phyloP scores from a whole-genome alignment of 1,140 invertebrate species.

The Zaprionus kolodkinae region DNA sequence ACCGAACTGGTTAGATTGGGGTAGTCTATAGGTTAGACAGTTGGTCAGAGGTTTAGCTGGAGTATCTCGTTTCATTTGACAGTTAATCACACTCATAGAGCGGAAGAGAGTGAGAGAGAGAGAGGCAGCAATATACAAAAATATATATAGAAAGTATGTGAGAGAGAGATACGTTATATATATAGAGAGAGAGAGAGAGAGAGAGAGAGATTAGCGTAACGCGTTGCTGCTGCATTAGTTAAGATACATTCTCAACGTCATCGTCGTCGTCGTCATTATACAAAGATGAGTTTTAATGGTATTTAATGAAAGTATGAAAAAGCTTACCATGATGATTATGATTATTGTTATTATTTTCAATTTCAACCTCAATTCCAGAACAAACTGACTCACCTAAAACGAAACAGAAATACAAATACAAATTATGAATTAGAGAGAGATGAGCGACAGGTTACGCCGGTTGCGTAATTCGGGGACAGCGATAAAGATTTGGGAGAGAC shows the following conservation, averaged over 20 bases:
- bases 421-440: conserved; percentile 10
- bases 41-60: not conserved
- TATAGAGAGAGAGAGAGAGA: conserved; percentile 2
- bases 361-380: conserved; percentile 85
- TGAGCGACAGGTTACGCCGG: conserved; percentile 8
- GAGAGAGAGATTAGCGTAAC: not conserved
- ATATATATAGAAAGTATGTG: conserved; percentile 7
- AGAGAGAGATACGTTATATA: not conserved
- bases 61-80: conserved; percentile 9
- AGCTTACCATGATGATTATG: conserved; percentile 84
- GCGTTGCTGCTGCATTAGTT: not conserved
- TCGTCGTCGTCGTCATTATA: conserved; percentile 43
- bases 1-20: conserved; percentile 27
- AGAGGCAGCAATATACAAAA: too few species aligned
- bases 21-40: conserved; percentile 33
- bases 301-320: conserved; percentile 84
- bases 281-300: conserved; percentile 78
- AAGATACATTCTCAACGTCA: conserved; percentile 7
- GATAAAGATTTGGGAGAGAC: not conserved
- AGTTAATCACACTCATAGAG: not conserved
- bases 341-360: conserved; percentile 84
- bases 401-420: conserved; percentile 51
- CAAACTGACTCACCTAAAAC: conserved; percentile 84
- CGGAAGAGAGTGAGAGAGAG: not conserved
- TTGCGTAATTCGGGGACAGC: conserved; percentile 20